A percentile compares a stretch with the other conserved stretches of the same genome.
These are phyloP conservation scores for Sceloporus tristichus DNA, from an alignment of 2,113 vertebrate genomes.

Conservation along the genomic window DNA sequence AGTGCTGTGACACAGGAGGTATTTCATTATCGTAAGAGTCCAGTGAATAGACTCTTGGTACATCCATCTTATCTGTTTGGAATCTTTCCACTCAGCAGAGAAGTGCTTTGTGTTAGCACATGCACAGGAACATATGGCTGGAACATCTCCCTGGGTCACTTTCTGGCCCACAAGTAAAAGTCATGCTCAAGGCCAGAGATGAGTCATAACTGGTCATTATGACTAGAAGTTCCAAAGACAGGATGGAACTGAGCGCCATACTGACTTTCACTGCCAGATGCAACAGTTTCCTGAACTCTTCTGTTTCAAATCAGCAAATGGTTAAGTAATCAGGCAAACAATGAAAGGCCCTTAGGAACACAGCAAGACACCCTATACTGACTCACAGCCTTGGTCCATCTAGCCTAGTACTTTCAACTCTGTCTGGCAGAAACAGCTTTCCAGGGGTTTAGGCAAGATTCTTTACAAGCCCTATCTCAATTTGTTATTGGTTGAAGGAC, in stretches of 20 bases:
- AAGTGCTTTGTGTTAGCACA: background rate
- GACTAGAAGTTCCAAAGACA: background rate
- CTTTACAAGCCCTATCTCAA: no score
- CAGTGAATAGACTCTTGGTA: fast-evolving
- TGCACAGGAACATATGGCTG: background rate
- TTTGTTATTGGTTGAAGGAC: no score
- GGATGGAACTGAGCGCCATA: background rate
- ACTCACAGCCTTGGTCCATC: no score
- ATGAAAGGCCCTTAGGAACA: background rate
- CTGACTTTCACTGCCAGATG: no score
- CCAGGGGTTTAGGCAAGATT: no score
- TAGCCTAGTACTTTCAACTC: no score
- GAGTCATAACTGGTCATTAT: background rate
- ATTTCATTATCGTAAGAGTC: background rate
- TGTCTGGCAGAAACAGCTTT: no score
- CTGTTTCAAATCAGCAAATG: background rate
- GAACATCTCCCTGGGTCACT: background rate
- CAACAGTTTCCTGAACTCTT: background rate
- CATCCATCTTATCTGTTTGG: background rate
- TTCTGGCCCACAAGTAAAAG: background rate
- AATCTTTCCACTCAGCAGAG: fast-evolving
- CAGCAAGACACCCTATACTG: background rate
- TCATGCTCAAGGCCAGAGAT: background rate
- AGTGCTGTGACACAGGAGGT: fast-evolving
- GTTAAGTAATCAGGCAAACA: no score